These are phyloP conservation scores for Liodrosophila aerea DNA, from an alignment of 2,888 invertebrate species.

Conservation along the genomic window DNA sequence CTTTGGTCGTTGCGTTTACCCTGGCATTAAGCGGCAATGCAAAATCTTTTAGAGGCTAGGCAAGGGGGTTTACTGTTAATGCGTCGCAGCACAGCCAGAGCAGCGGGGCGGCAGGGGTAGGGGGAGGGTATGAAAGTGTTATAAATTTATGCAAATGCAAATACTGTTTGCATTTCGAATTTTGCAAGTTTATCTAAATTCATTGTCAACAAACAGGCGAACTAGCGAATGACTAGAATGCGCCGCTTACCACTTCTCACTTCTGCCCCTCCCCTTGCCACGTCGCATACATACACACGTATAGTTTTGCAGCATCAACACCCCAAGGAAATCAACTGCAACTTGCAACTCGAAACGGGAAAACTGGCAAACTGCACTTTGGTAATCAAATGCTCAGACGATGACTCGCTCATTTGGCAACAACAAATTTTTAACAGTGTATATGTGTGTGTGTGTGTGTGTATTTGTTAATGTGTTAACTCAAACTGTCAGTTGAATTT, in stretches of 20 bases:
- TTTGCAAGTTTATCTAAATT: slow-evolving; percentile 75
- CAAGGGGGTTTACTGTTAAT: slow-evolving; percentile 1
- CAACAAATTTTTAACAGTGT: slow-evolving; percentile 2
- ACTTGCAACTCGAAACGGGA: slow-evolving; percentile 30
- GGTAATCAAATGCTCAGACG: slow-evolving; percentile 44
- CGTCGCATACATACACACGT: no score
- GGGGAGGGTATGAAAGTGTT: slow-evolving; percentile 27
- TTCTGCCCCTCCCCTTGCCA: neutral
- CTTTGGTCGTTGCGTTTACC: slow-evolving; percentile 60
- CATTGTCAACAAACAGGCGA: slow-evolving; percentile 70
- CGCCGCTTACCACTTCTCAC: neutral
- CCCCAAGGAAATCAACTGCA: slow-evolving; percentile 71
- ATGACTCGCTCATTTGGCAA: slow-evolving; percentile 43
- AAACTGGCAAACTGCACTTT: slow-evolving; percentile 50
- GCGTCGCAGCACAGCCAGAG: neutral
- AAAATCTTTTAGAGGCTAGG: slow-evolving; percentile 26
- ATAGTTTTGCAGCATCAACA: slow-evolving; percentile 55
- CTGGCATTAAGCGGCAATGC: slow-evolving; percentile 57
- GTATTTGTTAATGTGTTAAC: neutral
- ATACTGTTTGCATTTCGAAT: slow-evolving; percentile 76
- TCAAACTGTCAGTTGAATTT: slow-evolving; percentile 41
- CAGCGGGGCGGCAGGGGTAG: neutral
- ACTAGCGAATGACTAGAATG: neutral
- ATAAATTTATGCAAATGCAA: slow-evolving; percentile 75
- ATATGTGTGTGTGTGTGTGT: neutral